Evolutionary conservation across 64 coral and sea anemone genomes (phyloP).

Genomic region (Catalaphyllia jardinei): DNA sequence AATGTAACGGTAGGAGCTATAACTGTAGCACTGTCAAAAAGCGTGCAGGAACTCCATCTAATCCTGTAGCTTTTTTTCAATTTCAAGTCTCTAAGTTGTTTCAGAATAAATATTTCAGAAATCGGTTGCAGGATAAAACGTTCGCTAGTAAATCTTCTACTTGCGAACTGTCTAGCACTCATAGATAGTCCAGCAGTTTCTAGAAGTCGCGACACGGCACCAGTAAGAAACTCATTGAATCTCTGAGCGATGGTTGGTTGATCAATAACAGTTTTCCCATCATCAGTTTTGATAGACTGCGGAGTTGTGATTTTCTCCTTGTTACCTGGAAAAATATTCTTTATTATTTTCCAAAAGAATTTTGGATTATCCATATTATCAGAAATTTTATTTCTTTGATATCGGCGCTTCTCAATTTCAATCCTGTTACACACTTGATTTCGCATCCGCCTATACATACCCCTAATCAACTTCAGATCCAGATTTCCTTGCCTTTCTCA

Average conservation of each 20-base stretch:
- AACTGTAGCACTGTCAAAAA: not conserved
- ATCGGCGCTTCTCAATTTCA: too few species aligned
- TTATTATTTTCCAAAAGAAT: too few species aligned
- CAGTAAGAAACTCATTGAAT: constrained; percentile 25
- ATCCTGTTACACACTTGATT: too few species aligned
- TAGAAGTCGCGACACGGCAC: constrained; percentile 26
- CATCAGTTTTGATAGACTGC: constrained; percentile 30
- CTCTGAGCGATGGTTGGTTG: constrained; percentile 24
- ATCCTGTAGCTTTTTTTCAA: constrained; percentile 18
- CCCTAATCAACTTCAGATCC: too few species aligned
- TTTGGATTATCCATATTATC: too few species aligned
- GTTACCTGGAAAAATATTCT: constrained; percentile 27
- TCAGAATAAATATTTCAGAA: not conserved
- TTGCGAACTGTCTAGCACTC: not conserved
- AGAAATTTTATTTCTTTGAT: too few species aligned
- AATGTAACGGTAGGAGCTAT: not conserved
- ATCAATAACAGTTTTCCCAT: constrained; percentile 27
- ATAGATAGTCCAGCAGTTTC: constrained; percentile 2
- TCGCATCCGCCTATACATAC: too few species aligned
- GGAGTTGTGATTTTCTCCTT: constrained; percentile 8
- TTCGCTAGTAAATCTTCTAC: constrained; percentile 19
- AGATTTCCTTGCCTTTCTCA: too few species aligned
- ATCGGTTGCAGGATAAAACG: constrained; percentile 26
- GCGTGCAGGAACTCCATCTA: not conserved
- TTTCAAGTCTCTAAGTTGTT: not conserved